Evolutionary conservation across 2,888 invertebrate species (phyloP).

Genomic region (Sylvicola cinctus): DNA sequence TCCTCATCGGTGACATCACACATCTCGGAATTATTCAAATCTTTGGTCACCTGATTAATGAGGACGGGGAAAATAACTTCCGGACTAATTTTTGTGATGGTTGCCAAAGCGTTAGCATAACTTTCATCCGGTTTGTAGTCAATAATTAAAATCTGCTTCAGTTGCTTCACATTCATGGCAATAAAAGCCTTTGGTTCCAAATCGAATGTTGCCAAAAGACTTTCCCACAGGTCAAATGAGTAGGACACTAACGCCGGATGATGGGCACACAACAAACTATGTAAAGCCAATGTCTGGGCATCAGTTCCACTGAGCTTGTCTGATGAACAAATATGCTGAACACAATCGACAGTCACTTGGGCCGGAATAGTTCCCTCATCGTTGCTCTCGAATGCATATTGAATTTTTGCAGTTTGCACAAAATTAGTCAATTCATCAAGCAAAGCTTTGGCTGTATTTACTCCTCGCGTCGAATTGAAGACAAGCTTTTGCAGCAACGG

Average conservation of each 20-base stretch:
- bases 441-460: conserved; percentile 38
- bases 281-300: conserved; percentile 37
- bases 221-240: conserved; percentile 46
- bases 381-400: conserved; percentile 10
- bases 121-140: conserved; percentile 31
- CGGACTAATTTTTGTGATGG: conserved; percentile 41
- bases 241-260: conserved; percentile 43
- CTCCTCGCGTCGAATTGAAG: conserved; percentile 32
- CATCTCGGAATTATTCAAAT: conserved; percentile 43
- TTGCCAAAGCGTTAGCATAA: conserved; percentile 50
- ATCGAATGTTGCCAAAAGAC: conserved; percentile 28
- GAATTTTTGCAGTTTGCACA: conserved; percentile 38
- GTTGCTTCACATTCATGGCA: conserved; percentile 30
- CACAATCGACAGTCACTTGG: conserved; percentile 16
- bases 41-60: conserved; percentile 34
- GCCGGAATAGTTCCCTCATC: conserved; percentile 15
- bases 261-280: conserved; percentile 50
- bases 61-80: conserved; percentile 42
- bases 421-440: conserved; percentile 43
- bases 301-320: conserved; percentile 22
- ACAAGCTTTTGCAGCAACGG: conserved; percentile 38
- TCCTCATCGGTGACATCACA: conserved; percentile 56
- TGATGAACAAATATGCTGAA: conserved; percentile 15
- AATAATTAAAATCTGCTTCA: conserved; percentile 40
- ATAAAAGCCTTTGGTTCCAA: conserved; percentile 31